phyloP scores from a whole-genome alignment of 2,888 invertebrate species.

The Cataglyphis livida region DNA sequence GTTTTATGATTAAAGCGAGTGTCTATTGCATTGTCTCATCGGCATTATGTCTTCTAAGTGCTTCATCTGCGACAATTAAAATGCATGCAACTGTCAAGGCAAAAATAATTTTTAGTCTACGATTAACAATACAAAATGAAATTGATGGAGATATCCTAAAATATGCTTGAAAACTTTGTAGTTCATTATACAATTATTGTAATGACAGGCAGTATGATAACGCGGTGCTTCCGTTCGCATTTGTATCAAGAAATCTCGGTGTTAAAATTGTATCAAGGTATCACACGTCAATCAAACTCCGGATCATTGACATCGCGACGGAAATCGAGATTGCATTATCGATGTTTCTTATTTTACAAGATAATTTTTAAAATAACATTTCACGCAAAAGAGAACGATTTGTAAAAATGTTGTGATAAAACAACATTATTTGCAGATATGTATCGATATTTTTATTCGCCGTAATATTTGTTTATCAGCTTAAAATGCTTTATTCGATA shows the following conservation, averaged over 20 bases:
- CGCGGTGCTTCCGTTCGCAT: neutral
- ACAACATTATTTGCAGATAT: neutral
- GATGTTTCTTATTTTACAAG: neutral
- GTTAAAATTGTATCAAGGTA: conserved; percentile 2
- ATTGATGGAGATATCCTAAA: neutral
- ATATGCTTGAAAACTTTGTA: neutral
- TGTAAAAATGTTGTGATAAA: conserved; percentile 13
- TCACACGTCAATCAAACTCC: neutral
- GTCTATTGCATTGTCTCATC: conserved; percentile 5
- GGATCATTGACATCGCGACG: conserved; percentile 2
- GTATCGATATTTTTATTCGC: conserved; percentile 8
- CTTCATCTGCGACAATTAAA: neutral
- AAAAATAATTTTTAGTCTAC: neutral
- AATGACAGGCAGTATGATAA: neutral
- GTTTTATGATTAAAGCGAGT: neutral
- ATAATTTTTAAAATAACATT: conserved; percentile 7
- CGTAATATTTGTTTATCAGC: neutral
- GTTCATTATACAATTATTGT: neutral
- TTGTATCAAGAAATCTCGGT: neutral
- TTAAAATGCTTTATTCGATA: neutral
- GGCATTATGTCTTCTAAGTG: neutral
- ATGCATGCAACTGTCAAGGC: neutral
- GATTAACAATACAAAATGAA: neutral
- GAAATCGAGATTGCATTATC: neutral
- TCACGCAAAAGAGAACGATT: neutral